A percentile compares a stretch with the other conserved stretches of the same genome.
These are phyloP conservation scores for Pyrocephalus nanus DNA, from an alignment of 2,797 vertebrate species.

Conservation along the genomic window DNA sequence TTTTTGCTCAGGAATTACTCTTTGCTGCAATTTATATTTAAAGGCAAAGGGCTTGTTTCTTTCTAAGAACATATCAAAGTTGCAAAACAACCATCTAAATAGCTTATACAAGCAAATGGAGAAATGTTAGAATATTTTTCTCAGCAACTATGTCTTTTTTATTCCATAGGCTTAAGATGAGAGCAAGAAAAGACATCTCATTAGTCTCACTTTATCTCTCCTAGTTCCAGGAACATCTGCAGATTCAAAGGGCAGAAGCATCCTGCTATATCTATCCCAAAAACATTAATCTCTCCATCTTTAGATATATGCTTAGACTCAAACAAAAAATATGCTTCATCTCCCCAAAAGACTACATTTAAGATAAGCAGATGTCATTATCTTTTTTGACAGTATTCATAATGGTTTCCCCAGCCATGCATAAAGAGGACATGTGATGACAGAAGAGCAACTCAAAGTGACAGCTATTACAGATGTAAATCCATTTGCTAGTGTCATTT, in stretches of 20 bases:
- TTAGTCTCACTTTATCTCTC: background rate
- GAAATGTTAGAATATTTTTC: background rate
- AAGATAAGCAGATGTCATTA: conserved; percentile 13
- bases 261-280: background rate
- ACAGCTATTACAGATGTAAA: conserved; percentile 13
- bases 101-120: background rate
- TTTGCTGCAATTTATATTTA: conserved; percentile 51
- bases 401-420: background rate
- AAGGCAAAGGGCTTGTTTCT: conserved; percentile 55
- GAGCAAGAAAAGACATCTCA: background rate
- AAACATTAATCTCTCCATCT: background rate
- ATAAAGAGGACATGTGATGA: background rate
- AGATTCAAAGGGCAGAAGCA: background rate
- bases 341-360: background rate
- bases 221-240: background rate
- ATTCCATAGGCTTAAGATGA: background rate
- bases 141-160: background rate
- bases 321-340: background rate
- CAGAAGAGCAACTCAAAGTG: background rate
- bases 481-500: background rate
- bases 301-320: background rate
- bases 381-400: background rate
- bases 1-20: conserved; percentile 45
- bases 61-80: background rate
- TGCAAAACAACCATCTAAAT: background rate